Conservation (phyloP, 2,888 invertebrate species). For the Meandrusa payeni region DNA sequence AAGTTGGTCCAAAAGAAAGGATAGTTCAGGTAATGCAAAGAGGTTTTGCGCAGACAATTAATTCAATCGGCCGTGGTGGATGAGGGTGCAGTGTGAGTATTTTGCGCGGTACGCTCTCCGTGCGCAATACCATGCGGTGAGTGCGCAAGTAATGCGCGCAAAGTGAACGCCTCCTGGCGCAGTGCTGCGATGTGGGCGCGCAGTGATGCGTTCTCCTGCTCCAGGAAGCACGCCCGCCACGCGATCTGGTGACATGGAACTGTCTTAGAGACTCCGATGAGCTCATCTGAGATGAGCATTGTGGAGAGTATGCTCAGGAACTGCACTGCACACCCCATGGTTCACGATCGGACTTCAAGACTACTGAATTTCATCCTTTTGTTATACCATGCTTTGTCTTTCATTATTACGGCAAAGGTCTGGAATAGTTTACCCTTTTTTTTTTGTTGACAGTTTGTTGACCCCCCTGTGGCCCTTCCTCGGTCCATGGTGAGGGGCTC, state of each 20-base stretch:
- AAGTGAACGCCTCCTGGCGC: constrained; percentile 87
- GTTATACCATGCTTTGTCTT: too few species aligned
- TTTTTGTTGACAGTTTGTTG: too few species aligned
- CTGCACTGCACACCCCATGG: too few species aligned
- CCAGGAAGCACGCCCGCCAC: constrained; percentile 89
- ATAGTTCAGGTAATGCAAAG: neutral
- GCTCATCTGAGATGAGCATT: too few species aligned
- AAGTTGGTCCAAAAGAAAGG: neutral
- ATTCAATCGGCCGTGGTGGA: constrained; percentile 60
- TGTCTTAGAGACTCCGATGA: neutral
- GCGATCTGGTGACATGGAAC: constrained; percentile 83
- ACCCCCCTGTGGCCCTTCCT: too few species aligned
- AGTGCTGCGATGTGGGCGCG: constrained; percentile 90
- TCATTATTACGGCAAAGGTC: too few species aligned
- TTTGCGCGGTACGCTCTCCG: constrained; percentile 23
- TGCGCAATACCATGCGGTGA: neutral
- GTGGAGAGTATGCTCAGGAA: too few species aligned
- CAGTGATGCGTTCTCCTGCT: constrained; percentile 93
- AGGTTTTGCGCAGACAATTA: neutral
- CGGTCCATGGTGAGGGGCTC: too few species aligned
- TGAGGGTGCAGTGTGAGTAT: constrained; percentile 41
- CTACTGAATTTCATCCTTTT: too few species aligned
- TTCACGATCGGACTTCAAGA: too few species aligned
- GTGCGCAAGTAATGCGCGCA: constrained; percentile 83
- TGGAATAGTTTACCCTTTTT: too few species aligned